Base-by-base conservation (phyloP, 2,113 vertebrate species). In the Cisticola juncidis region DNA sequence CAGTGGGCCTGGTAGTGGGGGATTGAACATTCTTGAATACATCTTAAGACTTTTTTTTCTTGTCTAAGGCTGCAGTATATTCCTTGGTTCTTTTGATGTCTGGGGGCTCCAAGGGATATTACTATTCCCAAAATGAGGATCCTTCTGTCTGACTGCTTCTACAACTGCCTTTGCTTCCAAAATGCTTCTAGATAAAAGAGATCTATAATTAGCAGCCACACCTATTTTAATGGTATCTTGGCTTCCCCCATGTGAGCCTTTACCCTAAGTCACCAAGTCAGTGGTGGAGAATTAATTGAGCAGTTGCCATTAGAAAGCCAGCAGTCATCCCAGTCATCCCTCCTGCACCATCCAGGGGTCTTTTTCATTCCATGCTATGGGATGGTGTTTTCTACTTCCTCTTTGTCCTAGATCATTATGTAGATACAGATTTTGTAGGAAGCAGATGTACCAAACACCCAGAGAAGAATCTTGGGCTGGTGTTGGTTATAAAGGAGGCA, bases 381-480 rank as follows among this genome's bases (percentile, higher is more conserved):
- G 64, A 66, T 7, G 1, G 20, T 66, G 68, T 0, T 48, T 66
- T 87, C 68, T 29, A 4, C 24, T 53, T 92, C 35, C 42, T 53
- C 1, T 57, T 31, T 69, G 14, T 64, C 28, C 23, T 2, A 1
- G 24, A 44, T 36, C 2, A 0, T 77, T 78, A 6, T 1, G 40
- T 53, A 36, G 69, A 6, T 60, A 24, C 18, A 11, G 3, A 2
- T 25, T 20, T 62, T 33, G 9, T 31, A 50, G 65, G 48, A 47
- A 58, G 28, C 65, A 77, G 80, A 33, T 54, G 13, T 29, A 36
- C 14, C 33, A 26, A 50, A 35, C 18, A 15, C n/a, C 10, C 47
- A 40, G 61, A 92, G 47, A 62, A 58, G 69, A 64, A 21, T 48
- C 50, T 38, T 69, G 24, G 29, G 24, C 14, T 73, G 36, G 7